A percentile compares a stretch with the other conserved stretches of the same genome.
Conservation (phyloP, 2,888 invertebrate genomes). For the Hydraecia micacea region DNA sequence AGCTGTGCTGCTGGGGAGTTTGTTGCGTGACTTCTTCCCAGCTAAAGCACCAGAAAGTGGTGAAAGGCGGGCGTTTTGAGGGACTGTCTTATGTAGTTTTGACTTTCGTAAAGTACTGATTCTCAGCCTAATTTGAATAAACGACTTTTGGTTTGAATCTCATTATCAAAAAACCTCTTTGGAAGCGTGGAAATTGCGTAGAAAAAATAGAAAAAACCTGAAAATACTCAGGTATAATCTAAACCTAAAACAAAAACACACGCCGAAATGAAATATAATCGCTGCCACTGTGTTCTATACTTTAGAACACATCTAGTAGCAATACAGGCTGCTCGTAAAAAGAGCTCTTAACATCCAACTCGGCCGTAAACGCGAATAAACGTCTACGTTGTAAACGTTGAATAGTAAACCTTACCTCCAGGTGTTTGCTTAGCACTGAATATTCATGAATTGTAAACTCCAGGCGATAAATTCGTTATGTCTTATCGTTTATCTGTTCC, state of each 20-base stretch:
- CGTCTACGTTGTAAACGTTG: constrained; percentile 77
- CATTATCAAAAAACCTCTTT: background rate
- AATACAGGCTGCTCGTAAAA: constrained; percentile 84
- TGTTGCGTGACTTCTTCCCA: too few species aligned
- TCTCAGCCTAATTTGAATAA: too few species aligned
- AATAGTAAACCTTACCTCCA: constrained; percentile 69
- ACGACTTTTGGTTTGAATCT: too few species aligned
- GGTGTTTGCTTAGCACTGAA: constrained; percentile 72
- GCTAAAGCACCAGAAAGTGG: too few species aligned
- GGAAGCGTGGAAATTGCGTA: background rate
- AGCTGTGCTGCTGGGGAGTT: too few species aligned
- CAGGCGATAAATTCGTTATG: constrained; percentile 73
- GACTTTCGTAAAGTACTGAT: too few species aligned
- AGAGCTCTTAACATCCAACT: constrained; percentile 83
- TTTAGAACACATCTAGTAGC: constrained; percentile 56
- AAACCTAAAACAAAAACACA: background rate
- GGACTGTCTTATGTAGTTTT: too few species aligned
- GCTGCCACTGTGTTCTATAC: constrained; percentile 38
- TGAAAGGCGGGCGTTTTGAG: too few species aligned
- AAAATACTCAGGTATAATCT: background rate
- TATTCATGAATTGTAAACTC: constrained; percentile 73
- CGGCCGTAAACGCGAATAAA: constrained; percentile 84
- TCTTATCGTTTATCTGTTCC: constrained; percentile 69
- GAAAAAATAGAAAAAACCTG: background rate
- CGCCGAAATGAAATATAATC: background rate